Percentiles rank a stretch among this genome's conserved stretches.
Evolutionary conservation across 2,797 vertebrate genomes (phyloP).

Genomic region (Scomberomorus guttatus): DNA sequence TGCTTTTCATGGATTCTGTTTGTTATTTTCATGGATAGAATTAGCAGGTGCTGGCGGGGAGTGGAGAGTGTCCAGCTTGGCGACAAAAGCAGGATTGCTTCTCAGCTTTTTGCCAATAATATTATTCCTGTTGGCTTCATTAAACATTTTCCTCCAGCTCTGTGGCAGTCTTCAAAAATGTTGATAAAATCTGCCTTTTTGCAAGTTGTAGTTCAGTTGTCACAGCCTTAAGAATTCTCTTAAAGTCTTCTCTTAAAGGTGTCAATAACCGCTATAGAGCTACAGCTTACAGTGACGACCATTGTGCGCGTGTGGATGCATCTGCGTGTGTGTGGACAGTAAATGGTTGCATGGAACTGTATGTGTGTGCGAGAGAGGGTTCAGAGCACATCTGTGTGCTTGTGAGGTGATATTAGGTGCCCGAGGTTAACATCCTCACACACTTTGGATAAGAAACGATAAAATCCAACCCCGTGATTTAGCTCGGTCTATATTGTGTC

Average conservation of each 20-base stretch:
- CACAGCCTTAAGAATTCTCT: background rate
- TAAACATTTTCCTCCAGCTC: background rate
- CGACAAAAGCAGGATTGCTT: background rate
- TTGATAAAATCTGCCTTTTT: background rate
- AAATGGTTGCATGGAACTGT: slow-evolving; percentile 36
- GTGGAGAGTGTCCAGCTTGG: background rate
- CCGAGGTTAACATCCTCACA: slow-evolving; percentile 71
- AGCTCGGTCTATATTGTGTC: slow-evolving; percentile 68
- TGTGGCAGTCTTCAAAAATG: background rate
- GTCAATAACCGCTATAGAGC: slow-evolving; percentile 1
- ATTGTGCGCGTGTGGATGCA: slow-evolving; percentile 19
- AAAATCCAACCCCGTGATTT: slow-evolving; percentile 79
- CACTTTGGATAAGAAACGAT: slow-evolving; percentile 75
- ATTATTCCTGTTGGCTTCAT: background rate
- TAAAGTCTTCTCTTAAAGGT: slow-evolving; percentile 15
- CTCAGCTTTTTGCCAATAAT: background rate
- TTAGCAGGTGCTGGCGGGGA: background rate
- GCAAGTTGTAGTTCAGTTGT: background rate
- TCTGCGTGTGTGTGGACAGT: slow-evolving; percentile 1
- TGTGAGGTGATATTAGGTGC: slow-evolving; percentile 51
- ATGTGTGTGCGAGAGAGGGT: slow-evolving; percentile 29
- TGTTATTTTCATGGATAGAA: background rate
- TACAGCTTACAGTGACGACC: slow-evolving; percentile 3
- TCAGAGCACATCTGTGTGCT: slow-evolving; percentile 29
- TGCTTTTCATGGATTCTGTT: background rate